Evolutionary conservation across 1,140 invertebrate genomes (phyloP), one percentile per base, ranked within the genome.

Genomic region (Acromyrmex charruanus): DNA sequence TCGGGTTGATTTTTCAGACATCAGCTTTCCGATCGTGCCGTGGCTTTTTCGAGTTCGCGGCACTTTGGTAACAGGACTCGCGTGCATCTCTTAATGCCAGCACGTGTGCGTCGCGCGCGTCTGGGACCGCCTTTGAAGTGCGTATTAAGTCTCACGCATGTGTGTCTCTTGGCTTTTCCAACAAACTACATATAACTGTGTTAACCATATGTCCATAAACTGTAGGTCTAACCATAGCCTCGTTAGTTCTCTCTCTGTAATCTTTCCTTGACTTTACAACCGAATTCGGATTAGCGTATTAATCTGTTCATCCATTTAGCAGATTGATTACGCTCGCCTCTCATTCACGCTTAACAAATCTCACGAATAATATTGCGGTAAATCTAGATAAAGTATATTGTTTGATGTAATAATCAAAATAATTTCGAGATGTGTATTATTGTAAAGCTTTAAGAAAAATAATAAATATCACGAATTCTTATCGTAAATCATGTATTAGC

Each of bases 41-140:
- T 49, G 66, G 59, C 68, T 59, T 89, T 93, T 69, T 71, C 85
- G 55, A 87, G 88, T 90, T 88, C 85, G 93, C 93, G 94, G 94
- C 91, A 88, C 94, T 95, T 95, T 95, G 92, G 94, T 95, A 95
- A 95, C 90, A 91, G 91, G 94, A 95, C 91, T 93, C 94, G 94
- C 91, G 93, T 93, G 93, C 91, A 66, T 85, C 77, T 77, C 68
- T 35, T 21, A 25, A 44, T 61, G 59, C 35, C 65, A 44, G 39
- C 39, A 87, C 89, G 89, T 87, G 88, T 87, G 66, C 71, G n/a
- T 71, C 44, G 58, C 72, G 58, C 63, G 77, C 82, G 61, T 63
- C 58, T 75, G 51, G 75, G 74, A 85, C 49, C 18, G 58, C 44
- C 71, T 72, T 65, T 79, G 68, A 80, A 89, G 39, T 69, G 72